Evolutionary conservation across 2,888 invertebrate genomes (phyloP), one percentile per base, ranked within the genome.

Genomic region (Clivina fossor): DNA sequence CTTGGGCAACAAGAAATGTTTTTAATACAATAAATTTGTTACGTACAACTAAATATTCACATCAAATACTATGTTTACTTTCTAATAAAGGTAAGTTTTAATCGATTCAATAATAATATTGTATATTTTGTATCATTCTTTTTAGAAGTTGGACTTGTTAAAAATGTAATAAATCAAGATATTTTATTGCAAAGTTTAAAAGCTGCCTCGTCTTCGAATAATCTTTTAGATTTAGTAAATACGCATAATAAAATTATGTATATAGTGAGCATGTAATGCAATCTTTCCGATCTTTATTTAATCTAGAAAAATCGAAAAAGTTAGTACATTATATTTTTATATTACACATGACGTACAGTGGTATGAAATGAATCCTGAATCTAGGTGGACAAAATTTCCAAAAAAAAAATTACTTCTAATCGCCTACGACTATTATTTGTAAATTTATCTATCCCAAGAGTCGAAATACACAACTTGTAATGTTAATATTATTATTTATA

Each of bases 221-320:
- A 71, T 19, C 71, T 83, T 41, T 71, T 83, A 28, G 71, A 76
- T 0, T 67, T 78, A 1, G 77, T 83, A 9, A 62, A 69, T 11
- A 59, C 65, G 4, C 72, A 76, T 64, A 63, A 71, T 49, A 64
- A 73, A 69, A 69, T 71, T 59, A 66, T 84, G 77, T 80, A 78
- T n/a, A n/a, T 24, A 74, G 74, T 56, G 75, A 71, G 38, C 83
- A 85, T 66, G 70, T 80, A 64, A 66, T 83, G 62, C 78, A 79
- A 62, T 82, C 82, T 0, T 65, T 85, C 22, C 70, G 77, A 13
- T 70, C 76, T 9, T 67, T 85, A 18, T 82, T 83, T 66, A 71
- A 73, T 30, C 68, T 83, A 37, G 79, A 82, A 63, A 82, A 78
- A 67, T 66, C 73, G 58, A 75, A 75, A 66, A 76, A 73, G 79